Evolutionary conservation across 2,888 invertebrate species (phyloP).

Genomic region (Amblyteles armatorius): DNA sequence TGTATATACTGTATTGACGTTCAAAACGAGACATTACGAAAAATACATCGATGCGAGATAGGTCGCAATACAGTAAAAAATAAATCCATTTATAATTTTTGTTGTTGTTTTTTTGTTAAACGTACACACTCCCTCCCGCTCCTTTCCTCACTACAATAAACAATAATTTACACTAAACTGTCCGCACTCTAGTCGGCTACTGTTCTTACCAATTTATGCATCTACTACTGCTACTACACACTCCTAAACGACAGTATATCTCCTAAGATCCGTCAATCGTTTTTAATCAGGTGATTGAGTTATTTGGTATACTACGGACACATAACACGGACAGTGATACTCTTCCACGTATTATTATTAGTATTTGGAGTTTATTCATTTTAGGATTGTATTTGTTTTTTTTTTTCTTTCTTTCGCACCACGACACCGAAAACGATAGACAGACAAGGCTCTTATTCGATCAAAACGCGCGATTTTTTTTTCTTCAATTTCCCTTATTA

Average conservation of each 20-base stretch:
- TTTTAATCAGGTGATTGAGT: constrained; percentile 35
- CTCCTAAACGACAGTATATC: constrained; percentile 17
- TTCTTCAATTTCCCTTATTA: constrained; percentile 48
- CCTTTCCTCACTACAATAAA: constrained; percentile 2
- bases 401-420: constrained; percentile 41
- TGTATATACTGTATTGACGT: constrained; percentile 56
- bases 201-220: not conserved
- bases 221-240: constrained; percentile 17
- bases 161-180: constrained; percentile 26
- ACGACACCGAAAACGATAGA: constrained; percentile 59
- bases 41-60: constrained; percentile 78
- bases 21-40: constrained; percentile 75
- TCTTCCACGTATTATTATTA: constrained; percentile 37
- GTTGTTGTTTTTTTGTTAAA: not conserved
- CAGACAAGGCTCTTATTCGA: constrained; percentile 30
- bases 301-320: constrained; percentile 52
- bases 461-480: constrained; percentile 30
- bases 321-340: constrained; percentile 53
- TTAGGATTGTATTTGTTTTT: constrained; percentile 65
- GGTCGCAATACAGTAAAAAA: constrained; percentile 76
- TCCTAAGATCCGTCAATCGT: constrained; percentile 7
- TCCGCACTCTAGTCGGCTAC: constrained; percentile 17
- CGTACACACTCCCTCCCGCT: not conserved
- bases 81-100: constrained; percentile 70
- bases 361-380: constrained; percentile 71